Base-by-base conservation (phyloP, 2,888 invertebrate genomes). In the Margaritifera margaritifera region DNA sequence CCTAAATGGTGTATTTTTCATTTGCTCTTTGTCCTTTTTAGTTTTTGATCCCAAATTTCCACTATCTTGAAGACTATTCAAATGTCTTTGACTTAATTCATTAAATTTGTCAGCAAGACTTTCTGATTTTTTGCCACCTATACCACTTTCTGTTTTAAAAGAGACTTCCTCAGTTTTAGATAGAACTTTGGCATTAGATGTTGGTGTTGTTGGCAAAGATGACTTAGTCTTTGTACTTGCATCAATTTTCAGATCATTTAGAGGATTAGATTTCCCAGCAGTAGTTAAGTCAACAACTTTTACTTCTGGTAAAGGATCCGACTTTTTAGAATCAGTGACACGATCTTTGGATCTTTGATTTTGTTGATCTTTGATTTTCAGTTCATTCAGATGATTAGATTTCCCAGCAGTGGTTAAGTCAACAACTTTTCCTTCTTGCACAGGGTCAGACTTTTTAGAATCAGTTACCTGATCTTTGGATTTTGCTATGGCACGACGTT, bases 401-500 rank as follows among this genome's bases (percentile, higher is more conserved):
- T 71, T 68, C 27, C 42, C 56, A 24, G 53, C 59, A 59, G 50
- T 57, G n/a, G 60, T 42, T 42, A 15, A 1, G 15, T 42, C 15
- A 42, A 8, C 31, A 31, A 42, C 42, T 42, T 42, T 42, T 42
- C 15, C 42, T 42, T 42, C 42, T 42, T 2, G 42, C 15, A 42
- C 11, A 42, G 42, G 42, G 42, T 42, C 42, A 2, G 42, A 42
- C 42, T 42, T 42, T 42, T 42, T 42, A 42, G 42, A 42, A 42
- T 42, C 42, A 42, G 42, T 15, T 42, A 42, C 11, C 11, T 42
- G 42, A 11, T 56, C 64, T 54, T 73, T 73, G 54, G 71, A 69
- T 60, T 72, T 74, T 22, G 75, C 72, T 52, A 75, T 65, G 42
- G 77, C 74, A 53, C 77, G 62, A n/a, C 77, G 70, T 67, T 77